phyloP scores from a whole-genome alignment of 2,113 vertebrate genomes.

The Myrmecophaga tridactyla region DNA sequence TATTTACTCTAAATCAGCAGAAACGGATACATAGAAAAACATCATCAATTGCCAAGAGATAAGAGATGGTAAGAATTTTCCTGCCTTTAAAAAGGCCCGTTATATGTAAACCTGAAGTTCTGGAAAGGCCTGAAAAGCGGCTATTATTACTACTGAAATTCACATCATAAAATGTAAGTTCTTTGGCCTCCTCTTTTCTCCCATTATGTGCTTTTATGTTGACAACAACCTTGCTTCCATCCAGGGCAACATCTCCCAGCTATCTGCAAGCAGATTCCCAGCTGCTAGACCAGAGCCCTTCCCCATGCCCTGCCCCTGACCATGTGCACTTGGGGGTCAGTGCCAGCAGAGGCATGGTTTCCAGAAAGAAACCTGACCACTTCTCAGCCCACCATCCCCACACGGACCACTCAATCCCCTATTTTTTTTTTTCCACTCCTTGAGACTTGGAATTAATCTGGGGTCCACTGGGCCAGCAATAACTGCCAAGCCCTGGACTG shows the following conservation, averaged over 20 bases:
- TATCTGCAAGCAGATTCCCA: not conserved
- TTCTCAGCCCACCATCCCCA: not conserved
- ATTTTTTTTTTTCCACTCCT: not conserved
- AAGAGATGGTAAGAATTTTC: not conserved
- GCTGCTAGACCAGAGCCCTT: not conserved
- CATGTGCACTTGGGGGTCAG: not conserved
- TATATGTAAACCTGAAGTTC: not conserved
- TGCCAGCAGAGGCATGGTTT: not conserved
- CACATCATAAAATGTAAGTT: not conserved
- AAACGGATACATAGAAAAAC: conserved; percentile 10
- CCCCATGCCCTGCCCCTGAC: not conserved
- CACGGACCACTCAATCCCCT: not conserved
- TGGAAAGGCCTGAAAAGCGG: not conserved
- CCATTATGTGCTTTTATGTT: not conserved
- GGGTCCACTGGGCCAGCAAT: not conserved
- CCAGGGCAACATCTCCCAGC: not conserved
- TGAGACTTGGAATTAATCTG: not conserved
- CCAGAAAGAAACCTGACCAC: not conserved
- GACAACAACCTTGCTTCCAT: not conserved
- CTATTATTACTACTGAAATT: not conserved
- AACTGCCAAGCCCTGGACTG: not conserved
- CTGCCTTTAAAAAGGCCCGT: not conserved
- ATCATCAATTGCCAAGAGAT: not conserved
- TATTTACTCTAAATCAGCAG: conserved; percentile 19
- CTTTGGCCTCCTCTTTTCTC: not conserved